phyloP scores from a whole-genome alignment of 1,140 invertebrate species.

The Watersipora subatra region DNA sequence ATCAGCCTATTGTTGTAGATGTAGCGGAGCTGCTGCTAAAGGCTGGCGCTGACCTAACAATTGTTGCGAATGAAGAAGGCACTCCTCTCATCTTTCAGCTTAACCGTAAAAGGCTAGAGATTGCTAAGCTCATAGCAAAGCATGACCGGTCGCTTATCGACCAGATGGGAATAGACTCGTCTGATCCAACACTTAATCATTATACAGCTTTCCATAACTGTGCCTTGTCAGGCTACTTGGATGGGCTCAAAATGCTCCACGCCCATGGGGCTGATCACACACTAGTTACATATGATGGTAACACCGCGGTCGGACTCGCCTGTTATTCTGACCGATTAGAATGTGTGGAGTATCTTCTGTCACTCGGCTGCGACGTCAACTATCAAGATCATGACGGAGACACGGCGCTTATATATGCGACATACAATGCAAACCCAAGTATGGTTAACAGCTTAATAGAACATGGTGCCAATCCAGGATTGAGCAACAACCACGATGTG shows the following conservation, averaged over 20 bases:
- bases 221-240: background rate
- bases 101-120: background rate
- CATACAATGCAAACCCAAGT: background rate
- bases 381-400: background rate
- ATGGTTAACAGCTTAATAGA: background rate
- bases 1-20: no score
- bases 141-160: background rate
- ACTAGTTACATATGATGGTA: background rate
- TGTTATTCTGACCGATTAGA: background rate
- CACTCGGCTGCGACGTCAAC: background rate
- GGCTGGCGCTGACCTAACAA: background rate
- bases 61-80: background rate
- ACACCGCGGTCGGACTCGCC: background rate
- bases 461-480: background rate
- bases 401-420: background rate
- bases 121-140: background rate
- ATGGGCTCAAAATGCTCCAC: background rate
- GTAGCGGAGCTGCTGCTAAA: background rate
- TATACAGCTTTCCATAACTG: background rate
- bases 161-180: background rate
- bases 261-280: background rate
- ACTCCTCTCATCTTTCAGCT: background rate
- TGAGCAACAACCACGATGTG: background rate
- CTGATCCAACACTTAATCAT: background rate
- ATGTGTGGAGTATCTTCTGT: background rate